Percentiles rank a stretch among this genome's conserved stretches.
These are phyloP conservation scores for Hesperophylax magnus DNA, from an alignment of 1,140 invertebrate species.

Conservation along the genomic window DNA sequence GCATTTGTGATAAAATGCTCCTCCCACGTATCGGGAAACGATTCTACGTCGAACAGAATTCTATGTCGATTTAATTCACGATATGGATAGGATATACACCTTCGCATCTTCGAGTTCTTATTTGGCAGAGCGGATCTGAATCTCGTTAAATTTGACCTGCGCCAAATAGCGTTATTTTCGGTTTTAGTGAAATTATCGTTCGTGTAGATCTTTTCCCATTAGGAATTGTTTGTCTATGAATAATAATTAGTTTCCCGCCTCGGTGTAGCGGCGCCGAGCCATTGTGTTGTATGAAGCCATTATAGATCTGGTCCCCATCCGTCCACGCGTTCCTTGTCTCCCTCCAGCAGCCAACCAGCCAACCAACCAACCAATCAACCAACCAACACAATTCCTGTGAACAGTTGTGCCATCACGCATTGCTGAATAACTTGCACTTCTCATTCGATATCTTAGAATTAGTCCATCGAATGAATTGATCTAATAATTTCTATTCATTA, in stretches of 20 bases:
- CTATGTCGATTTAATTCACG: too few relatives aligned
- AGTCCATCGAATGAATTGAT: too few relatives aligned
- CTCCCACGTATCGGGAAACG: too few relatives aligned
- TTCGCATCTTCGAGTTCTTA: too few relatives aligned
- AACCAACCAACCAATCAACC: too few relatives aligned
- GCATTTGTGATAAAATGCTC: too few relatives aligned
- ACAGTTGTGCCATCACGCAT: neutral
- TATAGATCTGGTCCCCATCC: conserved; percentile 20
- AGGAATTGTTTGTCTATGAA: conserved; percentile 30
- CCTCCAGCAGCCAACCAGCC: neutral
- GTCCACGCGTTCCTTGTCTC: neutral
- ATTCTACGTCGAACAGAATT: too few relatives aligned
- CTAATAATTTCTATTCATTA: too few relatives aligned
- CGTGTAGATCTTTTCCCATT: conserved; percentile 21
- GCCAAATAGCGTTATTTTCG: conserved; percentile 32
- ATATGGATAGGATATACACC: too few relatives aligned
- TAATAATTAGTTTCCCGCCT: conserved; percentile 26
- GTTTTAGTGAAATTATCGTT: conserved; percentile 19
- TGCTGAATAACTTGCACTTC: too few relatives aligned
- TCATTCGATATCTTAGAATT: too few relatives aligned
- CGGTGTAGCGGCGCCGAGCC: conserved; percentile 20
- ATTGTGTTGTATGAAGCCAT: conserved; percentile 34
- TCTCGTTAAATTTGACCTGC: conserved; percentile 2
- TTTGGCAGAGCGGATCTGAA: neutral
- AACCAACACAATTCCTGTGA: neutral